Evolutionary conservation across 2,113 vertebrate species (phyloP).

Genomic region (Megatriorchis doriae): DNA sequence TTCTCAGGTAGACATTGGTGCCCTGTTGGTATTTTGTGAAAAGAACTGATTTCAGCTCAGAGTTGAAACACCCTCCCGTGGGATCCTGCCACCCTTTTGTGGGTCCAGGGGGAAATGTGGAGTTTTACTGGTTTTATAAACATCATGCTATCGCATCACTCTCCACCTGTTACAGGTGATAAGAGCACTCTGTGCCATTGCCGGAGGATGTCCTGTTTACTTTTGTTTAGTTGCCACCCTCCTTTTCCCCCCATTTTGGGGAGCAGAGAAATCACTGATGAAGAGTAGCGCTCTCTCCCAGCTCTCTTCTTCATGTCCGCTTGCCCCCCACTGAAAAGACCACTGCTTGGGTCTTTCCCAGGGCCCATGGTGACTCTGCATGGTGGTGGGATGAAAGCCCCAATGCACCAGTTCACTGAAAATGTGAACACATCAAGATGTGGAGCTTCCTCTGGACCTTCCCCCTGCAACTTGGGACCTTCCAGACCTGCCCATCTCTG

Average conservation of each 20-base stretch:
- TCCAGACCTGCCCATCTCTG: not conserved
- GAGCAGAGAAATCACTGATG: not conserved
- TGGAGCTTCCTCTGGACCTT: not conserved
- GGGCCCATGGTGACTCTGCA: rapidly evolving
- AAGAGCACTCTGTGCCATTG: too few species aligned
- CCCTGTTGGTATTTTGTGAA: not conserved
- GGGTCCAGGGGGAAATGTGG: not conserved
- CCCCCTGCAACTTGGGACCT: not conserved
- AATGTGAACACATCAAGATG: not conserved
- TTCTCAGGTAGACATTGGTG: not conserved
- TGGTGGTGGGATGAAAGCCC: not conserved
- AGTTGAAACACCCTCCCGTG: too few species aligned
- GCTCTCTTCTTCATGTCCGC: not conserved
- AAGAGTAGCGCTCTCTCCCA: rapidly evolving
- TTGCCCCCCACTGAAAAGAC: not conserved
- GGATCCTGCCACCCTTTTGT: not conserved
- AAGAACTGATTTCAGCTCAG: too few species aligned
- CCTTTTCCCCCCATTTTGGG: rapidly evolving
- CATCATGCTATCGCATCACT: rapidly evolving
- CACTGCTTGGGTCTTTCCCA: not conserved
- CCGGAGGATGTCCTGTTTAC: not conserved
- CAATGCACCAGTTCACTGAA: rapidly evolving
- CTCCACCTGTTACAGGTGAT: too few species aligned
- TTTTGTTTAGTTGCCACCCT: not conserved
- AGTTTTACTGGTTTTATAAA: not conserved